Evolutionary conservation across 2,113 vertebrate genomes (phyloP), one percentile per base, ranked within the genome.

Genomic region (Eclectus roratus): DNA sequence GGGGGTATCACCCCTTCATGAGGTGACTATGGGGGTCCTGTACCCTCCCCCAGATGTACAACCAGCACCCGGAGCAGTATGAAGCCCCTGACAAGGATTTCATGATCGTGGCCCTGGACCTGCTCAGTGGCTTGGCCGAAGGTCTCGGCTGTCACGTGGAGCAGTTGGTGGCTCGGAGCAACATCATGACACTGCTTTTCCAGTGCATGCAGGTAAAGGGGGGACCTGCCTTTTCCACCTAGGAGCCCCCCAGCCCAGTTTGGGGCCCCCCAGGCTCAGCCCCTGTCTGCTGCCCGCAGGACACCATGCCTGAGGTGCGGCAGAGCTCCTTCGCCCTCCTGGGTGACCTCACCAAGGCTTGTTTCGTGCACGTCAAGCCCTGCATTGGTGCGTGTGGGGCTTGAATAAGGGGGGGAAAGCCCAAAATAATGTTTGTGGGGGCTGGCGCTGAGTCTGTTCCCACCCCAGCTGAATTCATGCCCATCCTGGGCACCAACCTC

Each of bases 81-180:
- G 99, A 99, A 86, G 99, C 99, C 9, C 99, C 99, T 0, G 99
- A 99, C 95, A 99, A 99, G 93, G 99, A 99, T 87, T 99, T 99
- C 97, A 99, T 99, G 99, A 99, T 99, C 3, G 99, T 99, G 91
- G 99, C 99, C 0, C 95, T 99, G 95, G 99, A 99, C 86, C 97
- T 99, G 91, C 98, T 99, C 52, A 99, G 99, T 7, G 99, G 99
- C 19, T 93, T 99, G 97, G 99, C 99, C 0, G 99, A 99, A 95
- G 99, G 99, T 16, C 97, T 99, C 0, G 99, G 99, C 0, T 98
- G 98, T 23, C 98, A 99, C 0, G 99, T 99, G 89, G 99, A 99
- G 82, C 98, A 99, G 68, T 96, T 99, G 68, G 99, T 99, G 50
- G 98, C 99, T 19, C 98, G 99, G 17, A 99, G 99, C 96, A 99